Evolutionary conservation across 2,113 vertebrate genomes (phyloP).

Genomic region (Antechinus stuartii): DNA sequence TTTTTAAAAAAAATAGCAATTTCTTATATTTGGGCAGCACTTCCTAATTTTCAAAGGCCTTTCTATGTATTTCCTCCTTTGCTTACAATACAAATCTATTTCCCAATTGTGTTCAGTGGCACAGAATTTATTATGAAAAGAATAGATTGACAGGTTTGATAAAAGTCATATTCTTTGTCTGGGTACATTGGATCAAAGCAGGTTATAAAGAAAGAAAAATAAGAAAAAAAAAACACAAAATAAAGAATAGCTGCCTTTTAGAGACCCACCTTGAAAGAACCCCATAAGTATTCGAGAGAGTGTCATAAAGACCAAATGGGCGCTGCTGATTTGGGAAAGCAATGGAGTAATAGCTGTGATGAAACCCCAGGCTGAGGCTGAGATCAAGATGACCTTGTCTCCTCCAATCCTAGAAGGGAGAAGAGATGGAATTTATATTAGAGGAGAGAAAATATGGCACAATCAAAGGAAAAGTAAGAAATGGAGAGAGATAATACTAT

Average conservation of each 20-base stretch:
- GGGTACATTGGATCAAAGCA: neutral
- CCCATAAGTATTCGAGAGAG: slow-evolving; percentile 93
- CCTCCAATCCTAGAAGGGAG: slow-evolving; percentile 90
- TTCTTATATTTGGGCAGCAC: neutral
- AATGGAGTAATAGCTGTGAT: slow-evolving; percentile 92
- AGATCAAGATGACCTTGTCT: slow-evolving; percentile 94
- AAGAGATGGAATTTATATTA: neutral
- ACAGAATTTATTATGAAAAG: neutral
- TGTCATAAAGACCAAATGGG: slow-evolving; percentile 91
- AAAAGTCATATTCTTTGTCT: neutral
- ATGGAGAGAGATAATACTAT: neutral
- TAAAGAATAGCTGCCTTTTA: neutral
- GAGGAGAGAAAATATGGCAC: neutral
- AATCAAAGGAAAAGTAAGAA: neutral
- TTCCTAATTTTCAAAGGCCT: neutral
- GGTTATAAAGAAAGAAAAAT: neutral
- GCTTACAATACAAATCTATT: neutral
- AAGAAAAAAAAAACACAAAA: neutral
- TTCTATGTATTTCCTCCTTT: neutral
- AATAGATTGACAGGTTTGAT: neutral
- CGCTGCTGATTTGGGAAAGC: slow-evolving; percentile 88
- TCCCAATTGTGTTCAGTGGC: neutral
- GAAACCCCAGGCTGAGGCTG: slow-evolving; percentile 93
- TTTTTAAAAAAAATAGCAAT: neutral
- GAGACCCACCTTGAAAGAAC: slow-evolving; percentile 92